Base-by-base conservation (phyloP, 2,888 invertebrate species). In the Synanthedon tipuliformis region DNA sequence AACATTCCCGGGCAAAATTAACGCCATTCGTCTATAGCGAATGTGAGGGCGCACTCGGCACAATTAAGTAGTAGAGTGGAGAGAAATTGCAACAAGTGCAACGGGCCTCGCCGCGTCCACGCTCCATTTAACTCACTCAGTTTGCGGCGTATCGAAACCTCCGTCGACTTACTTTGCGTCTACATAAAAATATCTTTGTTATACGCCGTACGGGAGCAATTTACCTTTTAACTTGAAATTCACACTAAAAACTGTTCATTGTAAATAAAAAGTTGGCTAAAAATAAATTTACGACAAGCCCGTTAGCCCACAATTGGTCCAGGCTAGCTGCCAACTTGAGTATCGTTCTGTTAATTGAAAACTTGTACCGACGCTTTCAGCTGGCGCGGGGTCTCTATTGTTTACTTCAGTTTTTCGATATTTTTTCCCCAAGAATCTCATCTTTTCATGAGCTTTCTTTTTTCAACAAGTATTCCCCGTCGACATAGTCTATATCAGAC, bases 11-110 rank as follows among this genome's bases (percentile, higher is more conserved):
- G 66, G 71, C 64, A 67, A 77, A 82, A 84, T 84, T 84, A 80
- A 78, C 75, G 80, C 75, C 64, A 75, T 82, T 76, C 78, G 73
- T 77, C 78, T 80, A 78, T 81, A 78, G 73, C 68, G 66, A 74
- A 71, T 70, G 72, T 78, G 72, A 76, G 73, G 71, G 76, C 68
- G 78, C 69, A 80, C 79, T 83, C 68, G 71, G 71, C 63, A 78
- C 80, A 78, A 81, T 83, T 79, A 81, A 81, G 75, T 78, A 73
- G 73, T 70, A 65, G 73, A 78, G 77, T 75, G 64, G 71, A 75
- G 77, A 73, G 78, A 80, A 79, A 83, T 82, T 84, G 83, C 82
- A 85, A 81, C 81, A 84, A 85, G 80, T 86, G 83, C 84, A 84
- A 56, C 71, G 72, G 69, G 74, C 68, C 68, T 67, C 69, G 73